Evolutionary conservation across 2,797 vertebrate species (phyloP), one percentile per base, ranked within the genome.

Genomic region (Oreochromis mossambicus): DNA sequence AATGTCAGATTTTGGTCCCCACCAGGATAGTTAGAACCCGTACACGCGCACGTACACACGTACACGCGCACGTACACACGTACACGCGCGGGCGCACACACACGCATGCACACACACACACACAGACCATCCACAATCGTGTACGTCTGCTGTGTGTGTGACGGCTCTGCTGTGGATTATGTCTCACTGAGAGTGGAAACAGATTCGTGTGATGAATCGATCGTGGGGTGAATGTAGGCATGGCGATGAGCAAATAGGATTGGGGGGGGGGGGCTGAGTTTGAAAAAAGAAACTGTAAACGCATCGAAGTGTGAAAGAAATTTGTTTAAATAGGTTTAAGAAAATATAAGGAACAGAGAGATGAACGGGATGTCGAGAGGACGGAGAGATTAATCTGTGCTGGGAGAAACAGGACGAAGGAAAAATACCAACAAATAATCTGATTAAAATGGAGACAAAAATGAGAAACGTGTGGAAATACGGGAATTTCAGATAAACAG

Each of bases 161-260:
- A 84, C n/a, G 41, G 5, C 80, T 92, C 88, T 87, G 78, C 78
- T 77, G 90, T 84, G 92, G 89, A 86, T 80, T 90, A 89, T 54
- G 82, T 78, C 80, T 84, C 89, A 91, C 92, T 88, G 93, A 93
- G 91, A 84, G 91, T 76, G 88, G 89, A 95, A 96, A 93, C 88
- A 93, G 91, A 93, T 94, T 92, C 89, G 88, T 89, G 92, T 94
- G 94, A 96, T 95, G 93, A 95, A 96, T 96, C 89, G 94, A 95
- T 95, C 76, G 88, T 77, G 48, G 89, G 88, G 91, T 94, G 94
- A 95, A 94, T 93, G 92, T 93, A 94, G 94, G 91, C 93, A 89
- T 86, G 91, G 92, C 70, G 83, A 94, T 94, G 93, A 95, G 94
- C 95, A 96, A 96, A 96, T 93, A 95, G 86, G 94, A 93, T 92